These are phyloP conservation scores for Neodiprion fabricii DNA, from an alignment of 1,140 invertebrate genomes.

Conservation along the genomic window DNA sequence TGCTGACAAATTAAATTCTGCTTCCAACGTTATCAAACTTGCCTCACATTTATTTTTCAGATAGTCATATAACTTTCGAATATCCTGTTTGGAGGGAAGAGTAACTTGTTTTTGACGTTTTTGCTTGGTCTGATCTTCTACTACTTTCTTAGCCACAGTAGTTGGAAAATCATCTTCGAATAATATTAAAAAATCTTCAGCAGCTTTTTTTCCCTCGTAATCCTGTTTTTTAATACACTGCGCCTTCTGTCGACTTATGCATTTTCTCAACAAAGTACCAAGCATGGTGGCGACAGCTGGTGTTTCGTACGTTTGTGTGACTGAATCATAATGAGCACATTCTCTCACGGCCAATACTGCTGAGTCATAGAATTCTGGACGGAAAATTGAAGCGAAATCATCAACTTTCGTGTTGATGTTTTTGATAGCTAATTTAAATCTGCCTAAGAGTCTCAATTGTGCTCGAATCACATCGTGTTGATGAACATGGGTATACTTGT, in stretches of 20 bases:
- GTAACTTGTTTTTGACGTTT: neutral
- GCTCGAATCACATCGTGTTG: constrained; percentile 26
- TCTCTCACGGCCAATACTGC: constrained; percentile 4
- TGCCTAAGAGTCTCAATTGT: constrained; percentile 22
- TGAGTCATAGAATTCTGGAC: constrained; percentile 17
- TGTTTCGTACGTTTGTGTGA: constrained; percentile 17
- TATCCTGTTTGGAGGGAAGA: constrained; percentile 1
- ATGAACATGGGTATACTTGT: constrained; percentile 23
- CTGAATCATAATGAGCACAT: constrained; percentile 17
- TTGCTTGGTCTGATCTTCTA: constrained; percentile 23
- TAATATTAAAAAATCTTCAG: constrained; percentile 23
- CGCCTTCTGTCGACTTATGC: constrained; percentile 10
- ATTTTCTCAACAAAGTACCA: constrained; percentile 24
- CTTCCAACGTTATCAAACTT: neutral
- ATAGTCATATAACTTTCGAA: neutral
- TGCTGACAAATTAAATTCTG: constrained; percentile 5
- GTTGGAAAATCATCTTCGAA: constrained; percentile 24
- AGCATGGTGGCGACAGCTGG: constrained; percentile 21
- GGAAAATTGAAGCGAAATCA: constrained; percentile 15
- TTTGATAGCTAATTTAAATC: constrained; percentile 11
- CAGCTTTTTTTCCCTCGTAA: constrained; percentile 15
- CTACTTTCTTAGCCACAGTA: constrained; percentile 18
- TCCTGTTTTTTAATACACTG: constrained; percentile 21
- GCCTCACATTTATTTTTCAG: neutral
- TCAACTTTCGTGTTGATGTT: constrained; percentile 11